phyloP scores from a whole-genome alignment of 1,140 invertebrate species.

The Whitmania pigra region DNA sequence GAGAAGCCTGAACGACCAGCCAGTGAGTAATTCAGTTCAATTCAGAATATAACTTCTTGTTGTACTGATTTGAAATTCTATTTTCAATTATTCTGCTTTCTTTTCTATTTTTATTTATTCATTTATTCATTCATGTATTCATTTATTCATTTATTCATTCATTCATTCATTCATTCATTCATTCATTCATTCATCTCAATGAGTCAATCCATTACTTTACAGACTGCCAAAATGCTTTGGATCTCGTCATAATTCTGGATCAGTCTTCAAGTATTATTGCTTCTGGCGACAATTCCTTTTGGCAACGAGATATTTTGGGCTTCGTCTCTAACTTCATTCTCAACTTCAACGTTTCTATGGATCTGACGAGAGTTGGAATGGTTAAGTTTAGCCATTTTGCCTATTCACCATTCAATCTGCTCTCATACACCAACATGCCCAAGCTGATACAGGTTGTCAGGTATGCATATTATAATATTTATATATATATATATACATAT shows the following conservation, averaged over 20 bases:
- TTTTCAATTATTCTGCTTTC: neutral
- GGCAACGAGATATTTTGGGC: neutral
- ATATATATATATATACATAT: no score
- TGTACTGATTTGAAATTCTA: no score
- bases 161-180: no score
- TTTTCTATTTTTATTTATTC: no score
- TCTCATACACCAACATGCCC: slow-evolving; percentile 2
- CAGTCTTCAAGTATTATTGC: slow-evolving; percentile 14
- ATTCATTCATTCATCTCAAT: no score
- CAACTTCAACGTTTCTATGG: neutral
- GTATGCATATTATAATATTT: no score
- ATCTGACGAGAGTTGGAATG: neutral
- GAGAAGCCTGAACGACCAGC: neutral
- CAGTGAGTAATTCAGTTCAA: neutral
- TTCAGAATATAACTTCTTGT: neutral
- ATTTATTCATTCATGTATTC: no score
- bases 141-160: no score
- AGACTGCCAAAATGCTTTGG: neutral
- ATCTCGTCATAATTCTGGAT: slow-evolving; percentile 14
- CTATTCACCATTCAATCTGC: neutral
- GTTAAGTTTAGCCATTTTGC: slow-evolving; percentile 14
- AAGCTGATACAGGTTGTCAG: slow-evolving; percentile 17
- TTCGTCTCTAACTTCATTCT: neutral
- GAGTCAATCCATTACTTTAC: no score
- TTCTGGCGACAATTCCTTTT: neutral